These are phyloP conservation scores for Talpa occidentalis DNA, from an alignment of 2,113 vertebrate species.

Conservation along the genomic window DNA sequence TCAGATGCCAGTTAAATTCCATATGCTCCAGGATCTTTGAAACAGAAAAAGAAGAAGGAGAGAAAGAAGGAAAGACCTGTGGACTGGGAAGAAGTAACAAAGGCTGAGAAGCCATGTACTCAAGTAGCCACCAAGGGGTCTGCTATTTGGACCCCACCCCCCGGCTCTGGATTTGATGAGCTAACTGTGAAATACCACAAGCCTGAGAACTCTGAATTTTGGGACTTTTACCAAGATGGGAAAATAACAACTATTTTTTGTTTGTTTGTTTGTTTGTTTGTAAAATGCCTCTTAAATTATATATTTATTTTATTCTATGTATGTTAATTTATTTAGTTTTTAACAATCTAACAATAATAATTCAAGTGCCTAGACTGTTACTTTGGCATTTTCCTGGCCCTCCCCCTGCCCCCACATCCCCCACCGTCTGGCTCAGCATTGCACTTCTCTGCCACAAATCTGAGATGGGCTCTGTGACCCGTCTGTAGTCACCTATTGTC, in stretches of 20 bases:
- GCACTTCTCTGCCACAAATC: neutral
- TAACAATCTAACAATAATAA: constrained; percentile 84
- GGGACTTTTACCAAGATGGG: constrained; percentile 82
- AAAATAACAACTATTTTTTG: constrained; percentile 87
- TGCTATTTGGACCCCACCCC: constrained; percentile 66
- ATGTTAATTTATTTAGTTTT: constrained; percentile 90
- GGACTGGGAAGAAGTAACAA: constrained; percentile 50
- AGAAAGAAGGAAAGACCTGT: constrained; percentile 44
- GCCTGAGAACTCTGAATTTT: constrained; percentile 79
- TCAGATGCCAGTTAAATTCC: constrained; percentile 71
- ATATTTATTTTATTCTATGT: constrained; percentile 92
- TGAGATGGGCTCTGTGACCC: constrained; percentile 19
- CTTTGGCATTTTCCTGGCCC: constrained; percentile 69
- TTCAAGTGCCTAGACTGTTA: constrained; percentile 84
- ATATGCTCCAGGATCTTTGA: constrained; percentile 71
- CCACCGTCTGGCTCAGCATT: constrained; percentile 39
- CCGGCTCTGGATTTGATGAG: constrained; percentile 69
- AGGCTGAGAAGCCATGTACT: constrained; percentile 63
- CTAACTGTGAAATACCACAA: constrained; percentile 87
- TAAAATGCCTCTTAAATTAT: constrained; percentile 89
- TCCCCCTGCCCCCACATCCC: neutral
- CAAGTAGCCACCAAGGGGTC: constrained; percentile 50
- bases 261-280: constrained; percentile 79
- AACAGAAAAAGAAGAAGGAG: neutral
- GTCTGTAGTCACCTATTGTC: constrained; percentile 23